Evolutionary conservation across 1,140 invertebrate species (phyloP), one percentile per base, ranked within the genome.

Genomic region (Pachypeltis micranthus): DNA sequence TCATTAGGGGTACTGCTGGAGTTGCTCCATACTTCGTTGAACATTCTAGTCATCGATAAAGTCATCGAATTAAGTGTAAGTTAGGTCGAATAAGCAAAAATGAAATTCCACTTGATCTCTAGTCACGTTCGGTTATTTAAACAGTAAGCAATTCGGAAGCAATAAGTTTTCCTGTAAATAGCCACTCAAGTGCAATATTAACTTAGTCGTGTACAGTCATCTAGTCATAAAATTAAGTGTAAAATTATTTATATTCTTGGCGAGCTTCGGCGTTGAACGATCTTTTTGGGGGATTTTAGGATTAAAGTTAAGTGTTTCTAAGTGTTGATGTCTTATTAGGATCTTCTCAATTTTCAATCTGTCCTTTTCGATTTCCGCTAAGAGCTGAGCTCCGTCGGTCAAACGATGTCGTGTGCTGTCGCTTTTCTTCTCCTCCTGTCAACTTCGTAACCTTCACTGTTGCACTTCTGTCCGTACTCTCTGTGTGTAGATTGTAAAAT

Each of bases 301-400:
- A n/a, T n/a, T n/a, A n/a, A n/a, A n/a, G n/a, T n/a, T n/a, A n/a
- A n/a, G n/a, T n/a, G n/a, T n/a, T n/a, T n/a, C n/a, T n/a, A n/a
- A n/a, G n/a, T n/a, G n/a, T n/a, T n/a, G n/a, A n/a, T n/a, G n/a
- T n/a, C n/a, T n/a, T n/a, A n/a, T n/a, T n/a, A n/a, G n/a, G n/a
- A n/a, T n/a, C n/a, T n/a, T n/a, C n/a, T n/a, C n/a, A n/a, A n/a
- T n/a, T n/a, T n/a, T n/a, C n/a, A 16, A 25, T 58, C 54, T 19
- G n/a, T 64, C 56, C 57, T 14, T 59, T 64, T 59, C 63, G 7
- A 47, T 23, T 64, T 59, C 54, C 31, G 56, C 56, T 34, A 63
- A 59, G 63, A 64, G 63, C 63, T 56, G 63, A 64, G 63, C 63
- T 64, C 63, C 63, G 63, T 61, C 63, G 21, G 10, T 34, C 31